Evolutionary conservation across 2,797 vertebrate species (phyloP).

Genomic region (Trachurus trachurus): DNA sequence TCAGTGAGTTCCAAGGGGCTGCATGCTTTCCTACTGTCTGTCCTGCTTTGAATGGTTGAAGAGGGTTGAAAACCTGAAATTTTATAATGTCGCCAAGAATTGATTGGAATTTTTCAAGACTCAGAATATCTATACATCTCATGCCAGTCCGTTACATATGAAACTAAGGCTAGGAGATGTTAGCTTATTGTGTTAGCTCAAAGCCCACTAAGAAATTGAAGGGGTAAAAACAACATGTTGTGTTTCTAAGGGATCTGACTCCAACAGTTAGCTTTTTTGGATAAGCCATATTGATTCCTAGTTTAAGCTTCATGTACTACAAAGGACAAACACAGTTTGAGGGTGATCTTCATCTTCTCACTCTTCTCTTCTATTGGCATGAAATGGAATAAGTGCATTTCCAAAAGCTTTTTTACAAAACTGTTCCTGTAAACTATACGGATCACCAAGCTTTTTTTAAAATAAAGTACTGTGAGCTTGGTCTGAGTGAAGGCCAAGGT

Average conservation of each 20-base stretch:
- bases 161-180: neutral
- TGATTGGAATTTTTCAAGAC: neutral
- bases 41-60: neutral
- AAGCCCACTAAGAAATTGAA: neutral
- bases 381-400: neutral
- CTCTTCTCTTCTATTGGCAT: neutral
- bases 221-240: neutral
- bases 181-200: neutral
- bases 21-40: neutral
- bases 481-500: no score
- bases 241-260: neutral
- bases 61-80: neutral
- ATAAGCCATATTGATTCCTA: neutral
- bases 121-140: neutral
- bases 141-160: slow-evolving; percentile 3
- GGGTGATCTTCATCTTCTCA: neutral
- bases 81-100: neutral
- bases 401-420: slow-evolving; percentile 38
- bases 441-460: no score
- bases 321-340: neutral
- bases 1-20: neutral
- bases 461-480: no score
- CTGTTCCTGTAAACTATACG: neutral
- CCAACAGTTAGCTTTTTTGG: neutral
- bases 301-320: neutral